A percentile compares a stretch with the other conserved stretches of the same genome.
Evolutionary conservation across 2,888 invertebrate species (phyloP).

Genomic region (Epirrhoe tristata): DNA sequence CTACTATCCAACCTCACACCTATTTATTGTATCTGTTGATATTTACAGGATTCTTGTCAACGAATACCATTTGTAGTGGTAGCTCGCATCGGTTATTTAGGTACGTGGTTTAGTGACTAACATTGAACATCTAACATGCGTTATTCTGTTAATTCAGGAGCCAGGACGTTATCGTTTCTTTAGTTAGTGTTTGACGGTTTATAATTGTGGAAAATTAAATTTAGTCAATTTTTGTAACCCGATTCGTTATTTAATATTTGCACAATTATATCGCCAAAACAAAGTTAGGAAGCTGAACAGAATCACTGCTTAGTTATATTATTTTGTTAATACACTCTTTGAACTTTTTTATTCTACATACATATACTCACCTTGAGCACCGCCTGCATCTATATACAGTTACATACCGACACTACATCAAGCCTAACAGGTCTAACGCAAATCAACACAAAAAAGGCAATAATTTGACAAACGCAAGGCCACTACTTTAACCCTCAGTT

Average conservation of each 20-base stretch:
- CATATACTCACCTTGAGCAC: slow-evolving; percentile 70
- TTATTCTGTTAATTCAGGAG: slow-evolving; percentile 67
- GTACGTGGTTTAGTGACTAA: slow-evolving; percentile 62
- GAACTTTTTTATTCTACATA: slow-evolving; percentile 57
- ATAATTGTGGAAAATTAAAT: slow-evolving; percentile 65
- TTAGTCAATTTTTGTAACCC: slow-evolving; percentile 11
- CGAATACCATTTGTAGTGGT: slow-evolving; percentile 72
- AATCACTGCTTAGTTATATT: slow-evolving; percentile 57
- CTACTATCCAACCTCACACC: slow-evolving; percentile 50
- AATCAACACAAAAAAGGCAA: slow-evolving; percentile 78
- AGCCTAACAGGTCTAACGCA: slow-evolving; percentile 80
- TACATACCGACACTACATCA: slow-evolving; percentile 72
- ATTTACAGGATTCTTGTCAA: slow-evolving; percentile 48
- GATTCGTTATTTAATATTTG: slow-evolving; percentile 53
- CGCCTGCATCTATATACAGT: slow-evolving; percentile 68
- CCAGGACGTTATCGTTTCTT: slow-evolving; percentile 64
- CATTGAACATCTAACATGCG: slow-evolving; percentile 73
- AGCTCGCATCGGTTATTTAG: slow-evolving; percentile 59
- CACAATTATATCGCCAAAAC: slow-evolving; percentile 68
- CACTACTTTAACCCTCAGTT: slow-evolving; percentile 70
- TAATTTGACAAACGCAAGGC: slow-evolving; percentile 73
- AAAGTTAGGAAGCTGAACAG: slow-evolving; percentile 72
- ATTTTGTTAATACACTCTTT: slow-evolving; percentile 52
- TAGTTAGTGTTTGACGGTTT: slow-evolving; percentile 52
- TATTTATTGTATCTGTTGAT: slow-evolving; percentile 53